A percentile compares a stretch with the other conserved stretches of the same genome.
phyloP scores from a whole-genome alignment of 2,888 invertebrate genomes.

The Conchocele bisecta region DNA sequence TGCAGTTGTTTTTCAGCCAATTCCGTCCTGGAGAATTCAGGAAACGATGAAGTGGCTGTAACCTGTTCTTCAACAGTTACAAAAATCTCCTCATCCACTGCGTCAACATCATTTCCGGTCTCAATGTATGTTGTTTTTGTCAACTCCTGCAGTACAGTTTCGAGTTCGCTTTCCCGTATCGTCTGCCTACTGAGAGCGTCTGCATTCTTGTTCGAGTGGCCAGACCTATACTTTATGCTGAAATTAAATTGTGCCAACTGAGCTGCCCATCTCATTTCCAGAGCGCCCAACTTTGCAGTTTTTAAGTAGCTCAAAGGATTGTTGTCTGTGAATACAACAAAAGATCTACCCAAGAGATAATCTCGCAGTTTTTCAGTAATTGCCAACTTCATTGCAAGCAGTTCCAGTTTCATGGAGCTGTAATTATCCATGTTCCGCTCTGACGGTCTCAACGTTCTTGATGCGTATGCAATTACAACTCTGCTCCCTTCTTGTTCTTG shows the following conservation, averaged over 20 bases:
- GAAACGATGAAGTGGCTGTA: too few relatives aligned
- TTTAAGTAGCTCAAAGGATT: slow-evolving; percentile 53
- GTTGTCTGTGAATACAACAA: slow-evolving; percentile 51
- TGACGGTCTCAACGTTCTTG: slow-evolving; percentile 37
- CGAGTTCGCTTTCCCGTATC: neutral
- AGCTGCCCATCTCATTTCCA: slow-evolving; percentile 44
- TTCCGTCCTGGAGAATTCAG: too few relatives aligned
- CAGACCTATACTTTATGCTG: slow-evolving; percentile 28
- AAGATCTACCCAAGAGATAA: slow-evolving; percentile 37
- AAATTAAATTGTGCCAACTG: slow-evolving; percentile 45
- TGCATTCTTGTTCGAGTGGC: slow-evolving; percentile 29
- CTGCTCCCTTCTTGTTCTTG: slow-evolving; percentile 43
- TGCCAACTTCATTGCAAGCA: slow-evolving; percentile 55
- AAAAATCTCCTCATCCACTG: too few relatives aligned
- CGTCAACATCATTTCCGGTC: too few relatives aligned
- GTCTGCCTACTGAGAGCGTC: slow-evolving; percentile 42
- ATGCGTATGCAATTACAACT: slow-evolving; percentile 51
- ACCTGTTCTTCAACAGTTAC: too few relatives aligned
- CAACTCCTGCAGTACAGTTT: neutral
- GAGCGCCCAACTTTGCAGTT: slow-evolving; percentile 39
- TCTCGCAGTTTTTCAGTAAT: slow-evolving; percentile 50
- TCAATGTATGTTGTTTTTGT: slow-evolving; percentile 12
- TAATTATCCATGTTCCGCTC: slow-evolving; percentile 55
- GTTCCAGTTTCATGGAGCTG: slow-evolving; percentile 52
- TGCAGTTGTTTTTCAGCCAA: too few relatives aligned